phyloP scores from a whole-genome alignment of 2,113 vertebrate genomes.

The Solea senegalensis region DNA sequence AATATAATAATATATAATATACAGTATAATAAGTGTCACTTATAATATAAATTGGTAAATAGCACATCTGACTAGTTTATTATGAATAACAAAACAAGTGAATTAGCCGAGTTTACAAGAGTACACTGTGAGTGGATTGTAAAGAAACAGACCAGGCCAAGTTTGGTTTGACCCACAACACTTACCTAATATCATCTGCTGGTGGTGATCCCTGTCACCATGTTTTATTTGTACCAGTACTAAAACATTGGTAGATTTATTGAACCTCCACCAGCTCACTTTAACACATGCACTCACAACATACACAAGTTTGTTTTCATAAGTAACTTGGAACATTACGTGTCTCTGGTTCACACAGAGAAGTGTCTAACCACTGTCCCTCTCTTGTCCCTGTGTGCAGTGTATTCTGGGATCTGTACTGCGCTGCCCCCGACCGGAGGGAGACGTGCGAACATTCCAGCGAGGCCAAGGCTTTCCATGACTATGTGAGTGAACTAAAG shows the following conservation, averaged over 20 bases:
- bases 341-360: constrained; percentile 10
- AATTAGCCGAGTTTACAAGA: too few relatives aligned
- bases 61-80: too few relatives aligned
- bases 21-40: too few relatives aligned
- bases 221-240: not conserved
- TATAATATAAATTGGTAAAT: too few relatives aligned
- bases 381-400: constrained; percentile 73
- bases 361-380: constrained; percentile 59
- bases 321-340: not conserved
- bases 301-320: not conserved
- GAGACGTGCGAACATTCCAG: constrained; percentile 91
- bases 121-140: too few relatives aligned
- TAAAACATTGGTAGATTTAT: not conserved
- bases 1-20: too few relatives aligned
- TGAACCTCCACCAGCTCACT: constrained; percentile 1
- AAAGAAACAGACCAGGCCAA: too few relatives aligned
- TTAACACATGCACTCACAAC: not conserved
- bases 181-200: too few relatives aligned
- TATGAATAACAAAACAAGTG: too few relatives aligned
- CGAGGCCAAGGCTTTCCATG: constrained; percentile 93
- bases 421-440: constrained; percentile 90
- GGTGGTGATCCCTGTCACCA: too few relatives aligned
- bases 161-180: too few relatives aligned
- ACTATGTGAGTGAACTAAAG: constrained; percentile 86
- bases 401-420: constrained; percentile 95